phyloP scores from a whole-genome alignment of 1,140 invertebrate genomes.

The Reticulitermes speratus region DNA sequence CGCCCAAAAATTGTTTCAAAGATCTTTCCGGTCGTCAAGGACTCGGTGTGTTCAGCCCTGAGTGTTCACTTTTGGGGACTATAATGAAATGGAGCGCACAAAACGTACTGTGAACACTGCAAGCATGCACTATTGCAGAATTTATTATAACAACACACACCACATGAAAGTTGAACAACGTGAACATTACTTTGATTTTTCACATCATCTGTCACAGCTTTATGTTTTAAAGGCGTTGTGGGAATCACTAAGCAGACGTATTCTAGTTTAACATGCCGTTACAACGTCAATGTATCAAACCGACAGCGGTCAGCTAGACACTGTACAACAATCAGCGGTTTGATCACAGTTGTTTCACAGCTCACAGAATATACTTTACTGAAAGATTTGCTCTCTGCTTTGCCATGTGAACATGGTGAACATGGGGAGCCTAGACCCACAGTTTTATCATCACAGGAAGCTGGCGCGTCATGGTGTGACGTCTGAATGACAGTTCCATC shows the following conservation, averaged over 20 bases:
- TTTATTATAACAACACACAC: neutral
- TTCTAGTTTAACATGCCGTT: too few species aligned
- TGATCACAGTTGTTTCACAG: neutral
- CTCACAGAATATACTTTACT: neutral
- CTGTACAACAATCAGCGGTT: neutral
- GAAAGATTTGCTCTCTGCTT: neutral
- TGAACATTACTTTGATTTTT: neutral
- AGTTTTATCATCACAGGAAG: neutral
- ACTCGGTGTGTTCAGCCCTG: too few species aligned
- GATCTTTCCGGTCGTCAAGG: too few species aligned
- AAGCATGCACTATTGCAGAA: too few species aligned
- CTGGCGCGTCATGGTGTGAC: neutral
- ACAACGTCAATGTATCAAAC: neutral
- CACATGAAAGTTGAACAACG: neutral
- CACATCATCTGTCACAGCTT: too few species aligned
- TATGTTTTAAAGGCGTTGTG: too few species aligned
- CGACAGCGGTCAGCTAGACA: neutral
- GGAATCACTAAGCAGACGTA: too few species aligned
- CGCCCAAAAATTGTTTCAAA: too few species aligned
- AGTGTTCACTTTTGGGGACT: too few species aligned
- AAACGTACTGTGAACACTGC: too few species aligned
- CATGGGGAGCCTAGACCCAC: neutral
- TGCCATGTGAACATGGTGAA: neutral
- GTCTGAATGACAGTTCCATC: conserved; percentile 15
- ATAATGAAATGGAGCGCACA: too few species aligned